Evolutionary conservation across 2,113 vertebrate species (phyloP), one percentile per base, ranked within the genome.

Genomic region (Phrynocephalus versicolor): DNA sequence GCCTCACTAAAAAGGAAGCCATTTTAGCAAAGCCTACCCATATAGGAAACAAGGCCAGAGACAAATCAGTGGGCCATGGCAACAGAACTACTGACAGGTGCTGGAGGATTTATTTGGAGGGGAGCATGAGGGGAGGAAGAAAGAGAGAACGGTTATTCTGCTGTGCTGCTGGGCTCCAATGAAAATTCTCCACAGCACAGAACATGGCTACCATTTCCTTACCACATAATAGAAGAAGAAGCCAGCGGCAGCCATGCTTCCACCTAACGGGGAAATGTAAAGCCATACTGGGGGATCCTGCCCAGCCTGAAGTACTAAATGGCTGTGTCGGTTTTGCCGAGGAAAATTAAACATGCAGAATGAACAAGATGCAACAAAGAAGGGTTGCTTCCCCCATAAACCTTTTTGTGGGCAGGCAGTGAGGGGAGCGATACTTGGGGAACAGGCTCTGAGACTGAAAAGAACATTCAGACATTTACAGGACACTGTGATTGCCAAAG

Each of bases 1-100:
- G 76, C 67, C 57, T 79, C 37, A 16, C 19, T 23, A 41, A 85
- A 79, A 33, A 62, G 41, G 78, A 74, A 74, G 35, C 78, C 84
- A 81, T 86, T 81, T 86, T 65, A 51, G 70, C 3, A 35, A 51
- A 86, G 78, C 30, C 58, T 80, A 58, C 39, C 58, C 77, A 37
- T 23, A 65, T 65, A 74, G 35, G n/a, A 81, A 65, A 51, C n/a
- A 51, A 13, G 77, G 55, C 51, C 55, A 8, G 69, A 80, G 69
- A 55, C 39, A 51, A 58, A 72, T 19, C 14, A 71, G 21, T 58
- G 67, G 37, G 65, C 16, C 27, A 67, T 78, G 25, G 39, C 69
- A 79, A 27, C 14, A 41, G 30, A 78, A 79, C n/a, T 71, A 51
- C 75, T 85, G 75, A 51, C 51, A 71, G 79, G 55, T 1, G 19